A percentile compares a stretch with the other conserved stretches of the same genome.
Evolutionary conservation across 1,140 invertebrate genomes (phyloP).

Genomic region (Halictus rubicundus): DNA sequence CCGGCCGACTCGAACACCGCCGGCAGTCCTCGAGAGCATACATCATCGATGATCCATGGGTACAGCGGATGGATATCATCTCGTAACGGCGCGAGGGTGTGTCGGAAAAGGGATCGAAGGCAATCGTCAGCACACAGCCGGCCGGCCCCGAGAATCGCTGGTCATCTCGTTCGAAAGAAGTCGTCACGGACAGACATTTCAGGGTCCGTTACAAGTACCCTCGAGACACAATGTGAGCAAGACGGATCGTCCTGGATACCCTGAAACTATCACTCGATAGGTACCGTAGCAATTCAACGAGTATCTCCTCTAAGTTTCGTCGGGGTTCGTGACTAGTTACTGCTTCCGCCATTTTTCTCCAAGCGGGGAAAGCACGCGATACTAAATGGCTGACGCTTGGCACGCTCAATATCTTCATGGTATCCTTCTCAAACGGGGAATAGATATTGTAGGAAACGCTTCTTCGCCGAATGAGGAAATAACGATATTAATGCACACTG

Average conservation of each 20-base stretch:
- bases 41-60: constrained; percentile 30
- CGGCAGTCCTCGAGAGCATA: neutral
- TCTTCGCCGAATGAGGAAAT: no score
- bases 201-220: constrained; percentile 39
- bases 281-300: constrained; percentile 12
- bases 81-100: constrained; percentile 44
- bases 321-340: no score
- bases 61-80: constrained; percentile 40
- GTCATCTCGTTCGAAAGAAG: constrained; percentile 62
- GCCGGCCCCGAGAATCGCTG: constrained; percentile 48
- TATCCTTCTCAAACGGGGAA: no score
- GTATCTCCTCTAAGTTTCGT: neutral
- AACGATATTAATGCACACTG: no score
- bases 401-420: no score
- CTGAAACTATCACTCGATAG: constrained; percentile 26
- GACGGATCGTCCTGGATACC: constrained; percentile 15
- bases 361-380: neutral
- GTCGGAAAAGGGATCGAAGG: constrained; percentile 44
- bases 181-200: constrained; percentile 56
- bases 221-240: constrained; percentile 51
- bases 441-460: no score
- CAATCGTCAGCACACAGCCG: constrained; percentile 38
- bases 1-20: constrained; percentile 1
- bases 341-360: constrained; percentile 3
- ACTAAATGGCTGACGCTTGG: no score